These are phyloP conservation scores for Aptenodytes patagonicus DNA, from an alignment of 2,113 vertebrate species.

Conservation along the genomic window DNA sequence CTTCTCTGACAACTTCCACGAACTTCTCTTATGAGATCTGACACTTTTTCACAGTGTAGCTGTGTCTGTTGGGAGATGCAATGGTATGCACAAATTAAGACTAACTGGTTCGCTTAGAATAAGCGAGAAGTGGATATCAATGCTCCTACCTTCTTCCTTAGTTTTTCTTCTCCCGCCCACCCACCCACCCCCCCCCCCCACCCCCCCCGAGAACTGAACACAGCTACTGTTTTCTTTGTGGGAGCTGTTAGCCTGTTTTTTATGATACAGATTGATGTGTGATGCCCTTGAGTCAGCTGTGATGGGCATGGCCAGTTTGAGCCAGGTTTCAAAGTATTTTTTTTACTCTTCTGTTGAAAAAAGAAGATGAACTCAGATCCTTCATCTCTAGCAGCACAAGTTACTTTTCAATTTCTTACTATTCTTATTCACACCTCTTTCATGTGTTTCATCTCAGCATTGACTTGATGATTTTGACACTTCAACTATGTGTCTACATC, in stretches of 20 bases:
- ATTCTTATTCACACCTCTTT: neutral
- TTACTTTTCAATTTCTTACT: neutral
- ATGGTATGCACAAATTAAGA: neutral
- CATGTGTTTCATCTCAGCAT: neutral
- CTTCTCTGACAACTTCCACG: neutral
- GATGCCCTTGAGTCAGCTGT: neutral
- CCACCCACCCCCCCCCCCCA: fast-evolving
- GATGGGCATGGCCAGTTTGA: neutral
- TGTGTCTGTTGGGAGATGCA: neutral
- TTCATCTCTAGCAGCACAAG: neutral
- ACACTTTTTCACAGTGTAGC: neutral
- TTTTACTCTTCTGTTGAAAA: neutral
- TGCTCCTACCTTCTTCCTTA: neutral
- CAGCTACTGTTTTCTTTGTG: neutral
- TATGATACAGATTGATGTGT: neutral
- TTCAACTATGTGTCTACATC: neutral
- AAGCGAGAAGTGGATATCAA: neutral
- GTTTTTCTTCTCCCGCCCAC: fast-evolving
- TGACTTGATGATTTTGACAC: neutral
- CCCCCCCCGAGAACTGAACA: neutral
- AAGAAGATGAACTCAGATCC: neutral
- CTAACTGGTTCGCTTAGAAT: neutral
- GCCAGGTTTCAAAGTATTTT: neutral
- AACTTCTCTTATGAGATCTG: neutral
- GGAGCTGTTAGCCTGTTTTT: neutral